Percentiles rank a stretch among this genome's conserved stretches.
phyloP scores from a whole-genome alignment of 2,797 vertebrate species.

The Sebastes vulpes region DNA sequence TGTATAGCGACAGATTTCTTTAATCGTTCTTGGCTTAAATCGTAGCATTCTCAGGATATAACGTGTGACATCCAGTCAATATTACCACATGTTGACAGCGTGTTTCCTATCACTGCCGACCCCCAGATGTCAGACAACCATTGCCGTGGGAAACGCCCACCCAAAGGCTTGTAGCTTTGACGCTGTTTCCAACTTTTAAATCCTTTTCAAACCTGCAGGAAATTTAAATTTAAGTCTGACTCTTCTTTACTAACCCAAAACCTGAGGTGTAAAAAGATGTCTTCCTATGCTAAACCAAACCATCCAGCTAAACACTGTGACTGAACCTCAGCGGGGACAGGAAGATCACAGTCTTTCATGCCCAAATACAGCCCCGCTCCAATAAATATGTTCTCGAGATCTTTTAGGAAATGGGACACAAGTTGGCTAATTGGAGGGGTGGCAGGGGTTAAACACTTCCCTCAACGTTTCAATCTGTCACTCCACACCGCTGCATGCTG shows the following conservation, averaged over 20 bases:
- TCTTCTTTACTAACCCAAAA: conserved; percentile 33
- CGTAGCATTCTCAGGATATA: background rate
- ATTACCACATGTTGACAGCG: background rate
- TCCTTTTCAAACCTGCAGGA: conserved; percentile 70
- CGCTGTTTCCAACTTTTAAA: conserved; percentile 47
- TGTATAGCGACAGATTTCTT: background rate
- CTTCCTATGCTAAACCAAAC: background rate
- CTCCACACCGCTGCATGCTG: conserved; percentile 61
- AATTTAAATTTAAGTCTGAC: conserved; percentile 64
- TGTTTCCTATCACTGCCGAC: background rate
- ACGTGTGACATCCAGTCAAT: background rate
- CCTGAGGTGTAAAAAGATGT: conserved; percentile 1
- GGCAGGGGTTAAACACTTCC: conserved; percentile 77
- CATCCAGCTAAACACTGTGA: background rate
- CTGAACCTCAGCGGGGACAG: background rate
- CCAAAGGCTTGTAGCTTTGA: background rate
- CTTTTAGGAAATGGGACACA: conserved; percentile 69
- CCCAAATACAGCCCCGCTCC: conserved; percentile 38
- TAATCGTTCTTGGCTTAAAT: background rate
- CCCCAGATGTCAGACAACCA: background rate
- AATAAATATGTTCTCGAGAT: conserved; percentile 55
- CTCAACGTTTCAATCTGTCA: conserved; percentile 81
- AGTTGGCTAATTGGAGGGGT: conserved; percentile 71
- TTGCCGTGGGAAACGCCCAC: background rate
- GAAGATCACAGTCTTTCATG: background rate